Base-by-base conservation (phyloP, 2,888 invertebrate species). In the Odontothrips loti region DNA sequence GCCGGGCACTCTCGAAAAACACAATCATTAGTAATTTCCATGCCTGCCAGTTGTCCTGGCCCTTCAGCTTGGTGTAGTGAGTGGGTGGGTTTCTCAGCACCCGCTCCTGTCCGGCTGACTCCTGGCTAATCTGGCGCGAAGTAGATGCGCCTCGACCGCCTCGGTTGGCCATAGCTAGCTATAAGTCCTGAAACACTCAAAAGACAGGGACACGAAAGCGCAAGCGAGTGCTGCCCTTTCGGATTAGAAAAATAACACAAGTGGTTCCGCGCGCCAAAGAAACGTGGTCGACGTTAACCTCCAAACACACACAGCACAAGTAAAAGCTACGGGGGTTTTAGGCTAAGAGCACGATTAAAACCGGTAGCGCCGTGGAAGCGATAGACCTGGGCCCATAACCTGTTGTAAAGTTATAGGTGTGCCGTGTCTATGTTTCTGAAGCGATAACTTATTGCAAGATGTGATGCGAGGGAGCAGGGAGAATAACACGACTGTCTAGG, bases 351-450 rank as follows among this genome's bases (percentile, higher is more conserved):
- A n/a, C 68, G 11, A 20, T 20, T 11, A 68, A n/a, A 20, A 23
- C 20, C 20, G 23, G 10, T 68, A 23, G 23, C 68, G 68, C 68
- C 4, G 68, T 68, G 68, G 68, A 68, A n/a, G 68, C 68, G 63
- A n/a, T 63, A 63, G 68, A 23, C 9, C 23, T 20, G 68, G n/a
- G 68, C 68, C 68, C 68, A 68, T 68, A 68, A 68, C 68, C 68
- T 68, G n/a, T n/a, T n/a, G n/a, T n/a, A n/a, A n/a, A n/a, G n/a
- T n/a, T n/a, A n/a, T n/a, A n/a, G n/a, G n/a, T n/a, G n/a, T n/a
- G n/a, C n/a, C n/a, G n/a, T n/a, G n/a, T n/a, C n/a, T n/a, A n/a
- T n/a, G n/a, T n/a, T n/a, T n/a, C n/a, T n/a, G n/a, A n/a, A n/a
- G n/a, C n/a, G n/a, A n/a, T n/a, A n/a, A n/a, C n/a, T n/a, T n/a